Conservation (phyloP, 1,140 invertebrate genomes). For the Bathynomus jamesi region DNA sequence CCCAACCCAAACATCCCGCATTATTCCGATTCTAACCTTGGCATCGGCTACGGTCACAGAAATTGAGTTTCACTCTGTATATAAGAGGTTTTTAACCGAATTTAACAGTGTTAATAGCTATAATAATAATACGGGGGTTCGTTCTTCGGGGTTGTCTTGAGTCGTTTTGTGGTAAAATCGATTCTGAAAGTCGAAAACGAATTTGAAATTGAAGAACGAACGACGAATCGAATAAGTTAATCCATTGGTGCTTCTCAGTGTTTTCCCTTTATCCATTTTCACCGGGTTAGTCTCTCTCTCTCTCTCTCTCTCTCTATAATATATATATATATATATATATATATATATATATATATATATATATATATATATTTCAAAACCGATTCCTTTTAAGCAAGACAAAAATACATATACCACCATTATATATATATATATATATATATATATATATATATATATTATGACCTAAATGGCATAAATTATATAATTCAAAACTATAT, state of each 20-base stretch:
- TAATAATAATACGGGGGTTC: no score
- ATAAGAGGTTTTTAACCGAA: neutral
- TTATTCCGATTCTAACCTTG: constrained; percentile 9
- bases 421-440: neutral
- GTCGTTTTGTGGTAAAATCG: no score
- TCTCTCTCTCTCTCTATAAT: neutral
- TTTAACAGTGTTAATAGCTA: neutral
- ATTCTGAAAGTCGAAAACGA: neutral
- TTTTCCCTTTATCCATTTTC: neutral
- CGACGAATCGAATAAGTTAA: neutral
- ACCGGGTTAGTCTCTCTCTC: neutral
- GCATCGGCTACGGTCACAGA: neutral
- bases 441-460: neutral
- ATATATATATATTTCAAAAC: neutral
- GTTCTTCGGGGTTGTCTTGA: no score
- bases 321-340: neutral
- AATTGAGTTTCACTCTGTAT: neutral
- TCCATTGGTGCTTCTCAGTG: neutral
- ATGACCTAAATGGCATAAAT: neutral
- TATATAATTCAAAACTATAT: neutral
- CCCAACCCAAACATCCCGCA: constrained; percentile 35
- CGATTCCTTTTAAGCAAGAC: neutral
- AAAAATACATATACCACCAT: neutral
- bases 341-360: neutral
- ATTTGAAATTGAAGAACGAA: neutral